These are phyloP conservation scores for Patiria miniata DNA, from an alignment of 35 echinoderm and acorn worm genomes.

Conservation along the genomic window DNA sequence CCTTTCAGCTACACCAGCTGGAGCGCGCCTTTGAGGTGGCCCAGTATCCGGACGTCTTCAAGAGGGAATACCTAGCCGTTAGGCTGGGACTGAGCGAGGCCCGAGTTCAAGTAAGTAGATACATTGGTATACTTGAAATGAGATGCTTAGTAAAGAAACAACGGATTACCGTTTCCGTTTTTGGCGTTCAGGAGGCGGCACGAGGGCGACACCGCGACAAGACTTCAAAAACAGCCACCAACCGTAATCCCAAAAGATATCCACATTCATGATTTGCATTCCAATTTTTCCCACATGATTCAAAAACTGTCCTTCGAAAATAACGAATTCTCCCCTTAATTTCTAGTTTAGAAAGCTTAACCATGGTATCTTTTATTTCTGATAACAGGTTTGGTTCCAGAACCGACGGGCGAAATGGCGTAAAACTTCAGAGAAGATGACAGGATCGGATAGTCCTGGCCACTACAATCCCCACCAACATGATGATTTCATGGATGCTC, in stretches of 20 bases:
- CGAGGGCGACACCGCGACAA: background rate
- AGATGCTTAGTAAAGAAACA: background rate
- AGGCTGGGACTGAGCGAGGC: slow-evolving; percentile 83
- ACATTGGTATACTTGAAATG: no score
- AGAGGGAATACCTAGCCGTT: slow-evolving; percentile 82
- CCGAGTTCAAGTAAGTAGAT: slow-evolving; percentile 84
- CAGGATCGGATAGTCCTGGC: slow-evolving; percentile 44
- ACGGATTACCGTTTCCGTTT: background rate
- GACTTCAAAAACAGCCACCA: background rate
- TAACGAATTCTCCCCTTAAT: no score
- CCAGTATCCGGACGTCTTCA: slow-evolving; percentile 96
- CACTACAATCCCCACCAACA: background rate
- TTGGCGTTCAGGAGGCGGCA: background rate
- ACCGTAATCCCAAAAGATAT: background rate
- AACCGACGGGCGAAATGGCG: slow-evolving; percentile 96
- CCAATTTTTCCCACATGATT: no score
- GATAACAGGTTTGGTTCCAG: slow-evolving; percentile 93
- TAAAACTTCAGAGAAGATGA: slow-evolving; percentile 71
- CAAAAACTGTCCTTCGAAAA: no score
- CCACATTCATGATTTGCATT: no score
- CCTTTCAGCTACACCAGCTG: slow-evolving; percentile 88
- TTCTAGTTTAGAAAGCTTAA: no score
- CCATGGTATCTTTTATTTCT: background rate
- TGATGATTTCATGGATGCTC: background rate
- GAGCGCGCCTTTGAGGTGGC: slow-evolving; percentile 92